These are phyloP conservation scores for Cryptus armator DNA, from an alignment of 2,888 invertebrate genomes.

Conservation along the genomic window DNA sequence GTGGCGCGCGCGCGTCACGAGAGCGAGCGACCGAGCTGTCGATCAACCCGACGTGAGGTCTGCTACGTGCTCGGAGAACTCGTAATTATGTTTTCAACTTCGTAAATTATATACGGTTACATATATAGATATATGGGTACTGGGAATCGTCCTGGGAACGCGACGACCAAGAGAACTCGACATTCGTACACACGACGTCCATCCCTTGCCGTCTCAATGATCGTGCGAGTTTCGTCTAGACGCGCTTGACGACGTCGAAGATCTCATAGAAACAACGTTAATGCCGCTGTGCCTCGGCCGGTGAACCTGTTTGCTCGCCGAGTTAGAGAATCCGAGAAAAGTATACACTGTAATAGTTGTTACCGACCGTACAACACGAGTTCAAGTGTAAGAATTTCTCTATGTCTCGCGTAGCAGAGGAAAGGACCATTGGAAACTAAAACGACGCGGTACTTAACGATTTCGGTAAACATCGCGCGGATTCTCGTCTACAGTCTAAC, in stretches of 20 bases:
- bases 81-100: constrained; percentile 64
- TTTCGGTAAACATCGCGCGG: neutral
- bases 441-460: neutral
- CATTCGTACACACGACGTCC: constrained; percentile 36
- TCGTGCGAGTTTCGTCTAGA: constrained; percentile 55
- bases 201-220: constrained; percentile 26
- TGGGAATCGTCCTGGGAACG: constrained; percentile 62
- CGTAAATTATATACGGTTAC: constrained; percentile 12
- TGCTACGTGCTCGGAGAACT: constrained; percentile 66
- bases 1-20: constrained; percentile 36
- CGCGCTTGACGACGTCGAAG: constrained; percentile 35
- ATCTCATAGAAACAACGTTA: constrained; percentile 7
- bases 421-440: neutral
- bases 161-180: constrained; percentile 40
- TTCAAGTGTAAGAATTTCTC: neutral
- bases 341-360: constrained; percentile 12
- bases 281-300: constrained; percentile 7
- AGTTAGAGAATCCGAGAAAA: constrained; percentile 52
- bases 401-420: neutral
- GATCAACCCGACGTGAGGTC: constrained; percentile 68
- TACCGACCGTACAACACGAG: neutral
- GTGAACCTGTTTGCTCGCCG: constrained; percentile 57
- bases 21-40: constrained; percentile 63
- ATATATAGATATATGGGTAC: constrained; percentile 9
- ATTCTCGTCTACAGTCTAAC: neutral